These are phyloP conservation scores for Philopotamus ludificatus DNA, from an alignment of 1,140 invertebrate species.

Conservation along the genomic window DNA sequence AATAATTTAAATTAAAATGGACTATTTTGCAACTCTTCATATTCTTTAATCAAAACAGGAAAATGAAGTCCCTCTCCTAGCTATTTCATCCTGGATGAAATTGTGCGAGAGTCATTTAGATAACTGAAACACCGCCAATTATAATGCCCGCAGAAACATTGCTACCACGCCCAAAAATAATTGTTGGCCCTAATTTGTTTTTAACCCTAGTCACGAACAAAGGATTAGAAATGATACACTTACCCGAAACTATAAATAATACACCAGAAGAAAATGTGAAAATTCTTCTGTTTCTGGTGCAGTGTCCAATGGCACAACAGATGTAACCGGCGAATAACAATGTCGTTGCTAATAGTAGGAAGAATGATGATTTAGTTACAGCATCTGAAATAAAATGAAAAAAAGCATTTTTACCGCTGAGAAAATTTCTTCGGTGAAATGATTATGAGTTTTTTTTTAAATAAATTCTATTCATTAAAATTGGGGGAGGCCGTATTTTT, in stretches of 20 bases:
- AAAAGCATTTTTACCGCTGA: too few species aligned
- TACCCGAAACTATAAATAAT: slow-evolving; percentile 71
- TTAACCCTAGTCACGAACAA: neutral
- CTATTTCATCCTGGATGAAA: slow-evolving; percentile 28
- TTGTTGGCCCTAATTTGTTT: neutral
- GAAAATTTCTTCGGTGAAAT: too few species aligned
- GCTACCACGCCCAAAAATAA: neutral
- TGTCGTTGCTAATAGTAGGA: slow-evolving; percentile 65
- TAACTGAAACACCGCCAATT: slow-evolving; percentile 23
- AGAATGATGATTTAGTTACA: slow-evolving; percentile 67
- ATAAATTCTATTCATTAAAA: too few species aligned
- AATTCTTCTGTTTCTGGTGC: slow-evolving; percentile 59
- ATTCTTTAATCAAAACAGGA: too few species aligned
- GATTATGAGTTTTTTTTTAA: too few species aligned
- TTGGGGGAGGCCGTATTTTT: neutral
- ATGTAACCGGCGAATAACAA: slow-evolving; percentile 65
- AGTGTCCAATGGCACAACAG: slow-evolving; percentile 66
- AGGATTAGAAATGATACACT: slow-evolving; percentile 18
- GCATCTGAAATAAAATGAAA: slow-evolving; percentile 60
- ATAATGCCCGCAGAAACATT: neutral
- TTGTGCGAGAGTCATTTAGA: slow-evolving; percentile 38
- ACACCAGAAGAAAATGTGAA: slow-evolving; percentile 71
- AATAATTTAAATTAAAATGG: too few species aligned
- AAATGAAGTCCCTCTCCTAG: too few species aligned
- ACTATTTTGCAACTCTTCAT: too few species aligned